phyloP scores from a whole-genome alignment of 1,140 invertebrate genomes.

The Drosophila navojoa region DNA sequence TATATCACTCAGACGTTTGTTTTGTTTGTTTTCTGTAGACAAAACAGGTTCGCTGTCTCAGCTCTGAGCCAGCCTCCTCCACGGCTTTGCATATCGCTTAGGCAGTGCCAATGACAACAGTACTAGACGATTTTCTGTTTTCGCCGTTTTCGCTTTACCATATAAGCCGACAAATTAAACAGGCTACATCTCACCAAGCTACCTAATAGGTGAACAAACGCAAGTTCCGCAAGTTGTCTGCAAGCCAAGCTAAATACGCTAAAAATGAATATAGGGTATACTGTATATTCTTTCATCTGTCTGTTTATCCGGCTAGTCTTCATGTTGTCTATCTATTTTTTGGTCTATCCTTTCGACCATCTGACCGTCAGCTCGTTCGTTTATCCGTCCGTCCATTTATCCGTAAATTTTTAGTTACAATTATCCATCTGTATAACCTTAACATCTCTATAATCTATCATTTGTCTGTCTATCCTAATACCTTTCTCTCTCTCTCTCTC shows the following conservation, averaged over 20 bases:
- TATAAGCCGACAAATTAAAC: conserved; percentile 56
- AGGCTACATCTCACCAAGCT: conserved; percentile 16
- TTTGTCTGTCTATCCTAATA: no score
- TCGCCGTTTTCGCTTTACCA: conserved; percentile 61
- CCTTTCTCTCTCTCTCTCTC: no score
- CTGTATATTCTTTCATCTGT: no score
- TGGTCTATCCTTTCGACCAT: no score
- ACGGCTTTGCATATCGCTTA: conserved; percentile 43
- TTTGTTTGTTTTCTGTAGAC: conserved; percentile 48
- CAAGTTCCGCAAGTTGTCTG: conserved; percentile 18
- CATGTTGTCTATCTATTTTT: no score
- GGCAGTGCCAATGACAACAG: conserved; percentile 33
- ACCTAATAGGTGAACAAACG: conserved; percentile 1
- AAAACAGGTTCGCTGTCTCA: conserved; percentile 57
- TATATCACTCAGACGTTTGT: conserved; percentile 12
- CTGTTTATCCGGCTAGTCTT: no score
- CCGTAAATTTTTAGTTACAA: no score
- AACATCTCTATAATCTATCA: no score
- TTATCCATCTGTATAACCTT: no score
- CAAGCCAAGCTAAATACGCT: background rate
- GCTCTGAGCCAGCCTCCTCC: conserved; percentile 53
- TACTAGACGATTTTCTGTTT: conserved; percentile 56
- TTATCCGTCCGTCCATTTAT: no score
- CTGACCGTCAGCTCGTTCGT: no score
- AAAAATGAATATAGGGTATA: no score